Conservation (phyloP, 2,113 vertebrate genomes). For the Seriola quinqueradiata region DNA sequence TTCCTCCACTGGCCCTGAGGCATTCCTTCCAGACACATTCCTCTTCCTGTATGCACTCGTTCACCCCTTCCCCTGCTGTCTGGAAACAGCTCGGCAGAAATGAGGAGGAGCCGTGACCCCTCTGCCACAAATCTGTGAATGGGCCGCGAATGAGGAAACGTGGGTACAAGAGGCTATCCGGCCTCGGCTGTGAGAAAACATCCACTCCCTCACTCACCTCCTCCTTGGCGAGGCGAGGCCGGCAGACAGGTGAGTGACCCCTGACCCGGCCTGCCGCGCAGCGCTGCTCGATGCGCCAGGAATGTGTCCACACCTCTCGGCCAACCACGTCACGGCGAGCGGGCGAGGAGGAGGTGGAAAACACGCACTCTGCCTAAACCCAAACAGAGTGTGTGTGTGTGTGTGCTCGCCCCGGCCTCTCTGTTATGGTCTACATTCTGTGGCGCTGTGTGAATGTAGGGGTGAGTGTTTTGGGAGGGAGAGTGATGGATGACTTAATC, state of each 20-base stretch:
- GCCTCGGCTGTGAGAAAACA: conserved; percentile 49
- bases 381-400: conserved; percentile 62
- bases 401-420: conserved; percentile 42
- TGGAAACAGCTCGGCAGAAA: conserved; percentile 54
- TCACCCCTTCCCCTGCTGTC: conserved; percentile 61
- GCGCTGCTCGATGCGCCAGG: conserved; percentile 57
- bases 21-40: conserved; percentile 57
- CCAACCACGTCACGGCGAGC: conserved; percentile 64
- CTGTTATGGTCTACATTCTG: conserved; percentile 78
- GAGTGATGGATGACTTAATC: conserved; percentile 67
- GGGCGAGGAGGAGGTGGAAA: conserved; percentile 34
- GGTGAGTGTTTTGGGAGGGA: conserved; percentile 71
- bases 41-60: conserved; percentile 52
- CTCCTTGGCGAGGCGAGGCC: conserved; percentile 20
- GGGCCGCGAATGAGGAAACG: conserved; percentile 49
- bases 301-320: conserved; percentile 77
- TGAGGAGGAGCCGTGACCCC: conserved; percentile 51
- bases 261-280: conserved; percentile 51
- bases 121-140: conserved; percentile 66
- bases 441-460: conserved; percentile 63
- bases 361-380: conserved; percentile 56
- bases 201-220: conserved; percentile 34
- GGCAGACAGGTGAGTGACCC: conserved; percentile 72
- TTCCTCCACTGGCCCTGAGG: neutral
- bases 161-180: conserved; percentile 56